Evolutionary conservation across 2,888 invertebrate genomes (phyloP).

Genomic region (Agriopis aurantiaria): DNA sequence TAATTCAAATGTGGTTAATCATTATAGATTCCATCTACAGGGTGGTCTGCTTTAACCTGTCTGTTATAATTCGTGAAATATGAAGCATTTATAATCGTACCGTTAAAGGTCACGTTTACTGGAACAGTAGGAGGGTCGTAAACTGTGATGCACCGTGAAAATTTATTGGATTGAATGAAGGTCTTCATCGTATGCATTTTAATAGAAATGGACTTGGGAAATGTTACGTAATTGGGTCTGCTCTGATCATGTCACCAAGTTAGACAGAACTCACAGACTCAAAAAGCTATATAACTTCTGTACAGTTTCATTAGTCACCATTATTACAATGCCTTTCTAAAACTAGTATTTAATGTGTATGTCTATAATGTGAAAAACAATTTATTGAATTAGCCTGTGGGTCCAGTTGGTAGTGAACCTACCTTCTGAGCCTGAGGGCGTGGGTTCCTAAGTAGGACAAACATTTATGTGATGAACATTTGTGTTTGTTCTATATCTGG

Average conservation of each 20-base stretch:
- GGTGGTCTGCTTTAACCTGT: slow-evolving; percentile 68
- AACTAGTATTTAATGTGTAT: background rate
- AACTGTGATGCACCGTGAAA: slow-evolving; percentile 70
- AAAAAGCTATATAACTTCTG: no score
- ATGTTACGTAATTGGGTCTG: background rate
- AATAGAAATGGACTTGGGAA: slow-evolving; percentile 22
- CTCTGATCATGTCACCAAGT: no score
- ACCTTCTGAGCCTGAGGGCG: no score
- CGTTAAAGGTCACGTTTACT: slow-evolving; percentile 65
- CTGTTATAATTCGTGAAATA: slow-evolving; percentile 58
- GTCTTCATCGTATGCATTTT: slow-evolving; percentile 18
- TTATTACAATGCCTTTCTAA: background rate
- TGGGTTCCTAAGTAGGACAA: no score
- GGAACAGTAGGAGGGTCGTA: slow-evolving; percentile 69
- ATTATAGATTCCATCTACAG: slow-evolving; percentile 50
- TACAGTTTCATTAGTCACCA: no score
- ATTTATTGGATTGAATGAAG: slow-evolving; percentile 64
- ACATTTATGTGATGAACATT: no score
- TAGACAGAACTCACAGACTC: no score
- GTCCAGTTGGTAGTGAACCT: no score
- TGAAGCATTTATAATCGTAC: slow-evolving; percentile 68
- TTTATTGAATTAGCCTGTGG: no score
- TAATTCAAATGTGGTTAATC: slow-evolving; percentile 68
- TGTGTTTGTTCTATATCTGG: no score
- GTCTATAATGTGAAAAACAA: no score